These are phyloP conservation scores for Zoanthus gigantus DNA, from an alignment of 92 coral and sea anemone species.

Conservation along the genomic window DNA sequence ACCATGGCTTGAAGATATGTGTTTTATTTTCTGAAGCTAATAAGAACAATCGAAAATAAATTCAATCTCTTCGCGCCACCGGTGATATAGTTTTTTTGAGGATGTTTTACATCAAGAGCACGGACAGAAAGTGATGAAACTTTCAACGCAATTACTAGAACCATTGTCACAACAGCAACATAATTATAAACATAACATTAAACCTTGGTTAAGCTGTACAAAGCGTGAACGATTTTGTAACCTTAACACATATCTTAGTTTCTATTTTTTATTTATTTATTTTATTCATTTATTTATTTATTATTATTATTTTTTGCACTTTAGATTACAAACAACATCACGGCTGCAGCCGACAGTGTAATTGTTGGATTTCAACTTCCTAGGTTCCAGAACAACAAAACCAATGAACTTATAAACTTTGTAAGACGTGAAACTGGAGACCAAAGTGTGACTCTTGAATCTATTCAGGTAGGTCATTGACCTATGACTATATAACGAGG, in stretches of 20 bases:
- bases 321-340: conserved; percentile 45
- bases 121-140: too few species aligned
- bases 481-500: too few species aligned
- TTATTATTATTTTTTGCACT: background rate
- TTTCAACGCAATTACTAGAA: too few species aligned
- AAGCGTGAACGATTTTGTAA: background rate
- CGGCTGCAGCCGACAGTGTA: conserved; percentile 36
- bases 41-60: too few species aligned
- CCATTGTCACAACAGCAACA: too few species aligned
- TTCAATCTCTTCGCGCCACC: too few species aligned
- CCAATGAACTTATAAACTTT: background rate
- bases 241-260: background rate
- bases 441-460: background rate
- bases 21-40: too few species aligned
- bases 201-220: background rate
- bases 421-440: conserved; percentile 3
- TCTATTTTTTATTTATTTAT: background rate
- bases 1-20: too few species aligned
- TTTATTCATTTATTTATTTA: background rate
- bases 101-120: too few species aligned
- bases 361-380: conserved; percentile 65
- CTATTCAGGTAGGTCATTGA: conserved; percentile 13
- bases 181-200: too few species aligned
- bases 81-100: too few species aligned
- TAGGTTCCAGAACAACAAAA: background rate